Conservation (phyloP, 2,113 vertebrate genomes). For the Microtus montanus region DNA sequence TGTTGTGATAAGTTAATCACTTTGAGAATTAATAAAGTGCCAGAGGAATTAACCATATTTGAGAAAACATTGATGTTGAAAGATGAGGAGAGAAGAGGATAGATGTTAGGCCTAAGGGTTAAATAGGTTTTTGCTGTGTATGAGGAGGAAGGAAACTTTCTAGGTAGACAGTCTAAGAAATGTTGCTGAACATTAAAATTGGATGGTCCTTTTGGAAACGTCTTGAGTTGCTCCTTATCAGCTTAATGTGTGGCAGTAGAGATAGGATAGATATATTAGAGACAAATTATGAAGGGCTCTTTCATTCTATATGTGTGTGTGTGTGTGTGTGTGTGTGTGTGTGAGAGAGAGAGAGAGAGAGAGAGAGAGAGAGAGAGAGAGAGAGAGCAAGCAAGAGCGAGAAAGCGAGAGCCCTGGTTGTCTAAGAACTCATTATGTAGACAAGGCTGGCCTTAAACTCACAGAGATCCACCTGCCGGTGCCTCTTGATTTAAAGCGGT, state of each 20-base stretch:
- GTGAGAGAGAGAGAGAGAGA: neutral
- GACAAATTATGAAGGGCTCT: neutral
- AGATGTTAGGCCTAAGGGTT: neutral
- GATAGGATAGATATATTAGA: neutral
- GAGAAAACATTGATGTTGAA: neutral
- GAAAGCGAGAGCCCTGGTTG: neutral
- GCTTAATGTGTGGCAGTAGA: neutral
- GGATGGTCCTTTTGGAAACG: conserved; percentile 11
- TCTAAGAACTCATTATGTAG: neutral
- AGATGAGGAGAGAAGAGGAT: neutral
- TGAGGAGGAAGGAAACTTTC: conserved; percentile 16
- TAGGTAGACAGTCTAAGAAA: neutral
- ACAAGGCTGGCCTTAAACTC: neutral
- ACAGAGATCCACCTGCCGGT: neutral
- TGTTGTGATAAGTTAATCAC: neutral
- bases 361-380: too few relatives aligned
- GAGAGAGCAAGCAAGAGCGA: neutral
- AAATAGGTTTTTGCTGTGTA: conserved; percentile 16
- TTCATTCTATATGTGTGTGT: neutral
- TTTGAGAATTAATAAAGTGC: conserved; percentile 52
- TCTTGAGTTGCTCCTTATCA: conserved; percentile 37
- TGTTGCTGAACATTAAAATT: neutral
- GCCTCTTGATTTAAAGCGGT: neutral
- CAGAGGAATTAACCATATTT: conserved; percentile 22
- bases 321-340: neutral